These are phyloP conservation scores for Metopolophium dirhodum DNA, from an alignment of 1,140 invertebrate genomes.

Conservation along the genomic window DNA sequence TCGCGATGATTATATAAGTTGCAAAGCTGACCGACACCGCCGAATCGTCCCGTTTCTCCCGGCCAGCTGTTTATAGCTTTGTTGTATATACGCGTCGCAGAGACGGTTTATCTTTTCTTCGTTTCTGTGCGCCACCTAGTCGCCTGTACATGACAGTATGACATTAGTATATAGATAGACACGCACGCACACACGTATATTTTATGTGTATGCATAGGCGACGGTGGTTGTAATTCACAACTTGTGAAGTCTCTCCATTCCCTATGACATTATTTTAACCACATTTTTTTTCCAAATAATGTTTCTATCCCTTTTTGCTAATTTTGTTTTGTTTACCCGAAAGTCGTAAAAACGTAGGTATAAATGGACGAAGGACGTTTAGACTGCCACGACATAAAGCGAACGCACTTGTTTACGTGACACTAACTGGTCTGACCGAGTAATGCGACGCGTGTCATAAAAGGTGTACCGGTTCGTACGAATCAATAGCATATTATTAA, in stretches of 20 bases:
- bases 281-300: neutral
- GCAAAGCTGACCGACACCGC: neutral
- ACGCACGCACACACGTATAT: neutral
- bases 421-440: neutral
- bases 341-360: neutral
- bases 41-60: no score
- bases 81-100: neutral
- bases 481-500: neutral
- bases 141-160: neutral
- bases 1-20: neutral
- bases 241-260: neutral
- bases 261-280: neutral
- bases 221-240: no score
- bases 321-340: neutral
- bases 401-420: neutral
- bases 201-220: neutral
- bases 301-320: neutral
- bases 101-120: neutral
- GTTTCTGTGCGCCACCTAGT: neutral
- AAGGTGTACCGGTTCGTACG: neutral
- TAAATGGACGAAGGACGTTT: neutral
- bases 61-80: no score
- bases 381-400: neutral
- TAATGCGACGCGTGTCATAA: neutral
- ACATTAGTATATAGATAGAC: neutral